Percentiles rank a stretch among this genome's conserved stretches.
Conservation (phyloP, 2,888 invertebrate species). For the Holacanthella duospinosa region DNA sequence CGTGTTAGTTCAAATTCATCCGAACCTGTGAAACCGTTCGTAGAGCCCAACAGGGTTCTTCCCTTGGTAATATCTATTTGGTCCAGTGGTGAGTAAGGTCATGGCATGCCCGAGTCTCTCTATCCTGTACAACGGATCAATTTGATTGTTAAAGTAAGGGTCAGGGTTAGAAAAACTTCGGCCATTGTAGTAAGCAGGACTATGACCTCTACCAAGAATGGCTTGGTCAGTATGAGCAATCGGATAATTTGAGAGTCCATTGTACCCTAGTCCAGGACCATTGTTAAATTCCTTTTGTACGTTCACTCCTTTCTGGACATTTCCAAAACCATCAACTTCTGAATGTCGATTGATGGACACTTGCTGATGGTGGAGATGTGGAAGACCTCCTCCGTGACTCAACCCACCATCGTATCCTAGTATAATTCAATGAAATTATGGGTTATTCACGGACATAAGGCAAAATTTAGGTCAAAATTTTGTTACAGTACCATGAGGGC, state of each 20-base stretch:
- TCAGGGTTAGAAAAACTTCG: neutral
- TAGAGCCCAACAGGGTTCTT: slow-evolving; percentile 6
- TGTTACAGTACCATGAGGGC: neutral
- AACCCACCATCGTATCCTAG: neutral
- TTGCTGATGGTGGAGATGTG: slow-evolving; percentile 1
- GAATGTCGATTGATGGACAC: neutral
- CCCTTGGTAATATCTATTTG: slow-evolving; percentile 5
- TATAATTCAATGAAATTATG: neutral
- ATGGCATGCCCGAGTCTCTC: neutral
- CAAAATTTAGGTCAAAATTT: neutral
- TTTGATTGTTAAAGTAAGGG: neutral
- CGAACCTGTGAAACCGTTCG: slow-evolving; percentile 1
- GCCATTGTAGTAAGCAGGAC: too few relatives aligned
- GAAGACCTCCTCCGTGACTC: neutral
- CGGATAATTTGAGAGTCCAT: neutral
- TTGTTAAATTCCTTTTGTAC: neutral
- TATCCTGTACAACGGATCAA: slow-evolving; percentile 3
- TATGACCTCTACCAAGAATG: neutral
- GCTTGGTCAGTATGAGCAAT: slow-evolving; percentile 2
- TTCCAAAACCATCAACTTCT: neutral
- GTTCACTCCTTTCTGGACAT: neutral
- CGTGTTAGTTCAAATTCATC: neutral
- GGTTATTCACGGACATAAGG: neutral
- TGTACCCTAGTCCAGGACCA: slow-evolving; percentile 3
- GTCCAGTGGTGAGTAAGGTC: slow-evolving; percentile 7